Percentiles rank a stretch among this genome's conserved stretches.
Evolutionary conservation across 1,140 invertebrate genomes (phyloP).

Genomic region (Nephotettix cincticeps): DNA sequence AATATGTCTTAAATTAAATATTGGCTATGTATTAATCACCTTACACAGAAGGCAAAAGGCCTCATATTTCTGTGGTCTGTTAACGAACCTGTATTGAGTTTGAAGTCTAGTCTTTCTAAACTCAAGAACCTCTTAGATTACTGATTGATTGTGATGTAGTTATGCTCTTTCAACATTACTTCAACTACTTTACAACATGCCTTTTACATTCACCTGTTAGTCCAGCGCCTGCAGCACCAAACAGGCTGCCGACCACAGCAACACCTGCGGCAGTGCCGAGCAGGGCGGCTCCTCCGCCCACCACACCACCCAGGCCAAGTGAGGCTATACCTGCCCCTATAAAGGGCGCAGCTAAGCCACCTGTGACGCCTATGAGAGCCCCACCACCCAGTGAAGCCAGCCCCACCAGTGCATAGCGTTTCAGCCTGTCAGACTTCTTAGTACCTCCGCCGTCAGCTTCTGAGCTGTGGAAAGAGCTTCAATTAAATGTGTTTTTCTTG

Average conservation of each 20-base stretch:
- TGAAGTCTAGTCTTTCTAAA: too few relatives aligned
- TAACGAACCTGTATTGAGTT: too few relatives aligned
- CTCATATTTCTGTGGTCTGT: too few relatives aligned
- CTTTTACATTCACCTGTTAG: conserved; percentile 60
- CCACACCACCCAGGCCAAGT: conserved; percentile 50
- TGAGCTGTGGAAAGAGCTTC: too few relatives aligned
- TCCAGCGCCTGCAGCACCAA: conserved; percentile 68
- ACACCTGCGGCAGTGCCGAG: conserved; percentile 60
- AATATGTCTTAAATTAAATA: too few relatives aligned
- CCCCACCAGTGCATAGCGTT: conserved; percentile 63
- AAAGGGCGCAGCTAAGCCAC: conserved; percentile 65
- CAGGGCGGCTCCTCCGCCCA: conserved; percentile 56
- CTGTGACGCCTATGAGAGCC: conserved; percentile 63
- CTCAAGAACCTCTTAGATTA: too few relatives aligned
- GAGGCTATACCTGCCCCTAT: conserved; percentile 56
- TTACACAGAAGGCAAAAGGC: too few relatives aligned
- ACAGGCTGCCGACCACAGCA: conserved; percentile 65
- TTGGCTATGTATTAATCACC: too few relatives aligned
- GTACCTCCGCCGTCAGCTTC: conserved; percentile 51
- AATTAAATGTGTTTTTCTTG: conserved; percentile 5
- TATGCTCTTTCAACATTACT: too few relatives aligned
- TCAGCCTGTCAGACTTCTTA: conserved; percentile 57
- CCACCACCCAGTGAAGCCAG: conserved; percentile 65
- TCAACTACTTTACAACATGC: too few relatives aligned
- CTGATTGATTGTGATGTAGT: too few relatives aligned